Percentiles rank a stretch among this genome's conserved stretches.
Conservation (phyloP, 1,140 invertebrate genomes). For the Drosophila cardini region DNA sequence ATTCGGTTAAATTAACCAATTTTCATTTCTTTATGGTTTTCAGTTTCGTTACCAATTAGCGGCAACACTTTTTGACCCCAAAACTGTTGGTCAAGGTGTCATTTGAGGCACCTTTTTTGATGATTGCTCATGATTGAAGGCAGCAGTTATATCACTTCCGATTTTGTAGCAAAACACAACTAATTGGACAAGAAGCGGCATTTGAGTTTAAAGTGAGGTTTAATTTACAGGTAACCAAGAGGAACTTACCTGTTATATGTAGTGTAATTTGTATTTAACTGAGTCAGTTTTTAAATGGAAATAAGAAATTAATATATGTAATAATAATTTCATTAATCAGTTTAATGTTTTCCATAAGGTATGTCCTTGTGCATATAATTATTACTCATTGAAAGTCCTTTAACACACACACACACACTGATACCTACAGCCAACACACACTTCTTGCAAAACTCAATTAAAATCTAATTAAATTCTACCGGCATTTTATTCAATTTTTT, state of each 20-base stretch:
- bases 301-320: neutral
- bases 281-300: no score
- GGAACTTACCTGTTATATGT: no score
- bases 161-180: slow-evolving; percentile 47
- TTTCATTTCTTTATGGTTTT: slow-evolving; percentile 34
- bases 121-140: slow-evolving; percentile 66
- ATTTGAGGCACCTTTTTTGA: slow-evolving; percentile 73
- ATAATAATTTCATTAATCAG: slow-evolving; percentile 2
- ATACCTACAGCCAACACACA: no score
- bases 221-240: neutral
- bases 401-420: no score
- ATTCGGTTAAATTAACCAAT: slow-evolving; percentile 73
- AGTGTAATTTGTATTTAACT: no score
- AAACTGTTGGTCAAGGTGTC: slow-evolving; percentile 57
- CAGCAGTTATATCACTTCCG: slow-evolving; percentile 61
- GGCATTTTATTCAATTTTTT: slow-evolving; percentile 78
- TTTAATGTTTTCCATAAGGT: neutral
- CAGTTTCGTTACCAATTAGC: slow-evolving; percentile 51
- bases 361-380: neutral
- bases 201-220: slow-evolving; percentile 17
- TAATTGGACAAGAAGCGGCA: slow-evolving; percentile 48
- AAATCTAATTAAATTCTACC: slow-evolving; percentile 81
- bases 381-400: neutral
- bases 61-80: slow-evolving; percentile 37
- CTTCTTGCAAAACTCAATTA: slow-evolving; percentile 69